Evolutionary conservation across 2,888 invertebrate species (phyloP).

Genomic region (Lobophora halterata): DNA sequence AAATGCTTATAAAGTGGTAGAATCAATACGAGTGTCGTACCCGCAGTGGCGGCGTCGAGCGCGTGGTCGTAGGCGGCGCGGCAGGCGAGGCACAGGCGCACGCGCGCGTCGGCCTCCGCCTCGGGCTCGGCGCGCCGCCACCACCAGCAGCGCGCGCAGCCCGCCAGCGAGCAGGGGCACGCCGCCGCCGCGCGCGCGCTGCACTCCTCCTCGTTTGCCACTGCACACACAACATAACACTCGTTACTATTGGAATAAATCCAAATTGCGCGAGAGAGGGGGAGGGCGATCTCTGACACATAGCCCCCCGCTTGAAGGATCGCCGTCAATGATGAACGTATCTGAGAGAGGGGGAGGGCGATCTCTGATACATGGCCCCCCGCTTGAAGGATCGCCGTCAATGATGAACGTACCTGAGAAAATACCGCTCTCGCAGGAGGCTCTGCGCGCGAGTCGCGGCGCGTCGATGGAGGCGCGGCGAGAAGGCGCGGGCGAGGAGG

Average conservation of each 20-base stretch:
- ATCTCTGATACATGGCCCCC: no score
- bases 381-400: no score
- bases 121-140: constrained; percentile 49
- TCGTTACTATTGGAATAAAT: no score
- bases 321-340: no score
- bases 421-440: constrained; percentile 94
- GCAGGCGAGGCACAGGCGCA: constrained; percentile 49
- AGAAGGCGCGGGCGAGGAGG: constrained; percentile 60
- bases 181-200: constrained; percentile 63
- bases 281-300: no score
- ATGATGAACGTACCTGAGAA: no score
- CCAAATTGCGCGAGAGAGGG: no score
- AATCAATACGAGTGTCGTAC: constrained; percentile 20
- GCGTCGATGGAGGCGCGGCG: constrained; percentile 48
- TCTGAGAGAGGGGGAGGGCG: no score
- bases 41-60: constrained; percentile 38
- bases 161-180: constrained; percentile 69
- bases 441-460: constrained; percentile 76
- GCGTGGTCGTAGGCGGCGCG: constrained; percentile 55
- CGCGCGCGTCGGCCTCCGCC: constrained; percentile 32
- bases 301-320: no score
- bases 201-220: constrained; percentile 88
- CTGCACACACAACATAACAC: no score
- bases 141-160: constrained; percentile 72
- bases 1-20: no score